Conservation (phyloP, 2,888 invertebrate species). For the Dorcus parallelipipedus region DNA sequence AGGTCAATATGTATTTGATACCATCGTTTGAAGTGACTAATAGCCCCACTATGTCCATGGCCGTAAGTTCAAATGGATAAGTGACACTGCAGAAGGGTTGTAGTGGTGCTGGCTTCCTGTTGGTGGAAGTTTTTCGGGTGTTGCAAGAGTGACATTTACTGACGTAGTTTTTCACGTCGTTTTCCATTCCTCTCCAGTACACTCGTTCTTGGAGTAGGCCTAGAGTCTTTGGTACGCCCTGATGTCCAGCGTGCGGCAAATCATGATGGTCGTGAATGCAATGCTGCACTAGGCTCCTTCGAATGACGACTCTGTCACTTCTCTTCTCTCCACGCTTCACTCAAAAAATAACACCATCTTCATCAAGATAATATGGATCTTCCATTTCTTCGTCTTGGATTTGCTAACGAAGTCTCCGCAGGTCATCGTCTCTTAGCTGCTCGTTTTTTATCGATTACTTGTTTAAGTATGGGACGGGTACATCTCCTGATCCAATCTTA, state of each 20-base stretch:
- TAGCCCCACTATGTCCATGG: constrained; percentile 34
- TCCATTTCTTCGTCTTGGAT: neutral
- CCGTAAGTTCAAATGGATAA: constrained; percentile 25
- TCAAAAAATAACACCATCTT: constrained; percentile 15
- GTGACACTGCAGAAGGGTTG: constrained; percentile 21
- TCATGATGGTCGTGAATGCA: constrained; percentile 25
- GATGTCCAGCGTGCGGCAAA: constrained; percentile 20
- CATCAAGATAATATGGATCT: constrained; percentile 10
- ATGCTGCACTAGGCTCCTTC: constrained; percentile 7
- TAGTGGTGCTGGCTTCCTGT: constrained; percentile 22
- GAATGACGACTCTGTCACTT: constrained; percentile 15
- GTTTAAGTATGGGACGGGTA: no score
- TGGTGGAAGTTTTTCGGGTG: constrained; percentile 27
- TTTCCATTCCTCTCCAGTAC: no score
- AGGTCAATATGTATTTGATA: constrained; percentile 28
- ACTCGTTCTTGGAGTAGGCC: no score
- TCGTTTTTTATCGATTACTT: no score
- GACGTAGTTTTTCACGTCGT: no score
- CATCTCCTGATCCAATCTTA: no score
- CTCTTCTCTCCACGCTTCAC: neutral
- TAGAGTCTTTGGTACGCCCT: no score
- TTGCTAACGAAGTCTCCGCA: no score
- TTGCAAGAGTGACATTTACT: constrained; percentile 22
- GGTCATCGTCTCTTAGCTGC: no score
- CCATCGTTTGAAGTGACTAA: constrained; percentile 22